Base-by-base conservation (phyloP, 1,140 invertebrate species). In the Asbolus verrucosus region DNA sequence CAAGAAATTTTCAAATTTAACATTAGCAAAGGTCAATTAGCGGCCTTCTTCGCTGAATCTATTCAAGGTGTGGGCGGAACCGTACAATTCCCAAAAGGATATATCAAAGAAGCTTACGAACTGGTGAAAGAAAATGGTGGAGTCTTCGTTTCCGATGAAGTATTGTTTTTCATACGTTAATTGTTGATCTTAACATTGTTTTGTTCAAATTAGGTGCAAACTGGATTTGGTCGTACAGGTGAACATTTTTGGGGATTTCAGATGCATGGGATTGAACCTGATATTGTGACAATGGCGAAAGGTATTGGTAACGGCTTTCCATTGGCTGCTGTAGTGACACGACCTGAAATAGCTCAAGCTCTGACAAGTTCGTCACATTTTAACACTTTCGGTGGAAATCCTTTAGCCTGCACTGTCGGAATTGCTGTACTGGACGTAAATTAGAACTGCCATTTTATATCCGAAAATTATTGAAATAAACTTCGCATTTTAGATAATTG, bases 351-450 rank as follows among this genome's bases (percentile, higher is more conserved):
- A 61, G 93, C 96, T 0, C 80, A 88, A 8, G 85, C 86, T 3
- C 85, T 98, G 73, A 86, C 86, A 0, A 84, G 87, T 73, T 94
- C 94, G 0, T 78, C 88, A 5, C 94, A 97, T 83, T 98, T 98
- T 79, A 99, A 99, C 80, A 99, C 97, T 0, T 99, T 92, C 81
- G 96, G 95, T 4, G 97, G 97, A 4, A 98, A 98, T 84, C 94
- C 97, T 0, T 74, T 99, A 71, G 92, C 94, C 2, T 94, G 90
- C 75, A 88, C 92, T 21, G 91, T 94, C 6, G 97, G 95, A 14
- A 88, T 91, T 36, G 88, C 95, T 9, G 96, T 98, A 33, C 82
- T 99, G 36, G 91, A 98, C 75, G 95, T 94, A 84, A 83, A 16
- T 27, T 27, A n/a, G n/a, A n/a, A n/a, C n/a, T n/a, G n/a, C n/a